Evolutionary conservation across 1,140 invertebrate genomes (phyloP).

Genomic region (Centruroides sculpturatus): DNA sequence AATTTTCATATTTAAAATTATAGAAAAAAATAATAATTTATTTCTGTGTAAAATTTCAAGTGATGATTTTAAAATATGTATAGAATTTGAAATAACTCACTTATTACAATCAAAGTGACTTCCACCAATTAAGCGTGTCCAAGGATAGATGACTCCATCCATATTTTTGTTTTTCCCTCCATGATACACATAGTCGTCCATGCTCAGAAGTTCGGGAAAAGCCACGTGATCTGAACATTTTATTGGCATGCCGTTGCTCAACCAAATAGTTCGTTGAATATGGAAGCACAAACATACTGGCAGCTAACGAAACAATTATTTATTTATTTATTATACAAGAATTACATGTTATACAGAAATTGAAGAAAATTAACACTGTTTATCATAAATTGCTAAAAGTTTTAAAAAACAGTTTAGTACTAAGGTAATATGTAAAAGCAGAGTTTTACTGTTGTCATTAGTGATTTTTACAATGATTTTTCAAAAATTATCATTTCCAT

Average conservation of each 20-base stretch:
- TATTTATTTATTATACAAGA: too few relatives aligned
- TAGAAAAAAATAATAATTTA: too few relatives aligned
- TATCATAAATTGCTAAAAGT: too few relatives aligned
- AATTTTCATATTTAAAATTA: neutral
- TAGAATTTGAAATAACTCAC: neutral
- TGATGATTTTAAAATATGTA: too few relatives aligned
- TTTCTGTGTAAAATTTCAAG: too few relatives aligned
- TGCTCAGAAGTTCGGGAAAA: constrained; percentile 63
- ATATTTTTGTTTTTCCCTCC: constrained; percentile 3
- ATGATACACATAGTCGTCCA: constrained; percentile 53
- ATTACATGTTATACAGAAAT: too few relatives aligned
- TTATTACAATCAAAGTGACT: constrained; percentile 1
- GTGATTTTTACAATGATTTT: too few relatives aligned
- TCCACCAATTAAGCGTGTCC: constrained; percentile 9
- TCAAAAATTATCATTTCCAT: too few relatives aligned
- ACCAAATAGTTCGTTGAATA: constrained; percentile 70
- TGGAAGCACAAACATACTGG: constrained; percentile 71
- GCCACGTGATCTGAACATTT: constrained; percentile 73
- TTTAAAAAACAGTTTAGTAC: too few relatives aligned
- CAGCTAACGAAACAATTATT: constrained; percentile 35
- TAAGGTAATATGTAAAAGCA: too few relatives aligned
- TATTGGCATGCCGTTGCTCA: constrained; percentile 48
- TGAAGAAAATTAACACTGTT: too few relatives aligned
- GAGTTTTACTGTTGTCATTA: too few relatives aligned
- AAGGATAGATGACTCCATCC: constrained; percentile 1